A percentile compares a stretch with the other conserved stretches of the same genome.
Evolutionary conservation across 2,888 invertebrate genomes (phyloP).

Genomic region (Poecilus cupreus): DNA sequence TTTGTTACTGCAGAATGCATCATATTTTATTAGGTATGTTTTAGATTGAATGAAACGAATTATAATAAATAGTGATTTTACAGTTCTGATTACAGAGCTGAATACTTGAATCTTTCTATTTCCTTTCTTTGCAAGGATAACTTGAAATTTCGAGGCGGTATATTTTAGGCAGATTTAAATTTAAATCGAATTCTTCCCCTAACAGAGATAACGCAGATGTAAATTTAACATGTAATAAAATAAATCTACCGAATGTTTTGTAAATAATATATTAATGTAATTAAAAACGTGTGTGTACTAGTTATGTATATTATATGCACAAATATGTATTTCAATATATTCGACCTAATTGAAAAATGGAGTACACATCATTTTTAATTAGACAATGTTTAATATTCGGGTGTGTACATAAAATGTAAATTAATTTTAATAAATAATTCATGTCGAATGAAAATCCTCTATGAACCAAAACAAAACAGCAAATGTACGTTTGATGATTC

Average conservation of each 20-base stretch:
- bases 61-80: too few relatives aligned
- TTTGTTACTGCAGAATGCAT: too few relatives aligned
- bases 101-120: too few relatives aligned
- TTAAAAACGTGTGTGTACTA: neutral
- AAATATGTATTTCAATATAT: neutral
- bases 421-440: neutral
- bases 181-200: conserved; percentile 13
- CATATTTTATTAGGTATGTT: too few relatives aligned
- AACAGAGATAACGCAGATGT: neutral
- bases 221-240: conserved; percentile 3
- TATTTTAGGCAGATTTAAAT: conserved; percentile 17
- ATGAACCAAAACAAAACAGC: neutral
- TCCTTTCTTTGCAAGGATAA: too few relatives aligned
- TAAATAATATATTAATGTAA: neutral
- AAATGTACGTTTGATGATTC: too few relatives aligned
- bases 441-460: neutral
- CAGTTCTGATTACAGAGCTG: too few relatives aligned
- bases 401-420: neutral
- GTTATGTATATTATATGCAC: neutral
- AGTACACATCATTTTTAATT: conserved; percentile 1
- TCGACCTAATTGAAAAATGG: neutral
- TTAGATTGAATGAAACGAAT: too few relatives aligned
- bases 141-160: neutral
- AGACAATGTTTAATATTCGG: neutral
- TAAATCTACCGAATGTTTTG: neutral